phyloP scores from a whole-genome alignment of 2,113 vertebrate genomes.

The Argyrosomus japonicus region DNA sequence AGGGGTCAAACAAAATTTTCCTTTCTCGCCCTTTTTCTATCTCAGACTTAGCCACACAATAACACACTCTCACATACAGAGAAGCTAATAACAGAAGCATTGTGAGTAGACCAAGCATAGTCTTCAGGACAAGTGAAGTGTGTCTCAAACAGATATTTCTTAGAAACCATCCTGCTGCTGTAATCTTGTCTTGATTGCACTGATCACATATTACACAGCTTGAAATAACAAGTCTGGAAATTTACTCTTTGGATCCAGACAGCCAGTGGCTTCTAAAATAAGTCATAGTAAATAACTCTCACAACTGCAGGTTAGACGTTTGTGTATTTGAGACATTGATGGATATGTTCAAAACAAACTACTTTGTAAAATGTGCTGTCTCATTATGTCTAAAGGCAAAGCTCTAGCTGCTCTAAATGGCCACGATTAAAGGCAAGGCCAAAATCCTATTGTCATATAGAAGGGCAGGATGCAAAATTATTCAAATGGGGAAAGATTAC shows the following conservation, averaged over 20 bases:
- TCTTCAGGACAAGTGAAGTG: neutral
- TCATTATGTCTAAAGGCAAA: neutral
- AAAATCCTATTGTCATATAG: too few relatives aligned
- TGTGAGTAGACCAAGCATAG: neutral
- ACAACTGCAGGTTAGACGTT: neutral
- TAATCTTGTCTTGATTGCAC: slow-evolving; percentile 32
- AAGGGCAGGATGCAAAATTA: too few relatives aligned
- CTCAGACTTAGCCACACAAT: neutral
- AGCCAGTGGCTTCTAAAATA: neutral
- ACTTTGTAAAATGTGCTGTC: neutral
- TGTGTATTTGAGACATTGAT: neutral
- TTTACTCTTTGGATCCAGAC: neutral
- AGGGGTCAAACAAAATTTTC: neutral
- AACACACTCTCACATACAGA: slow-evolving; percentile 10
- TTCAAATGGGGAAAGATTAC: too few relatives aligned
- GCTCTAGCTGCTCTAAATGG: neutral
- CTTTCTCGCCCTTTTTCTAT: neutral
- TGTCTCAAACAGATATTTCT: neutral
- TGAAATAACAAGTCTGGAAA: neutral
- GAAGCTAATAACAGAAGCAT: slow-evolving; percentile 10
- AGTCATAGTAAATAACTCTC: neutral
- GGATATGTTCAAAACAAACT: neutral
- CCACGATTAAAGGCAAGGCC: neutral
- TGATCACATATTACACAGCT: slow-evolving; percentile 28
- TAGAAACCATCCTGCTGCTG: neutral